Evolutionary conservation across 2,888 invertebrate genomes (phyloP), one percentile per base, ranked within the genome.

Genomic region (Lysandra coridon): DNA sequence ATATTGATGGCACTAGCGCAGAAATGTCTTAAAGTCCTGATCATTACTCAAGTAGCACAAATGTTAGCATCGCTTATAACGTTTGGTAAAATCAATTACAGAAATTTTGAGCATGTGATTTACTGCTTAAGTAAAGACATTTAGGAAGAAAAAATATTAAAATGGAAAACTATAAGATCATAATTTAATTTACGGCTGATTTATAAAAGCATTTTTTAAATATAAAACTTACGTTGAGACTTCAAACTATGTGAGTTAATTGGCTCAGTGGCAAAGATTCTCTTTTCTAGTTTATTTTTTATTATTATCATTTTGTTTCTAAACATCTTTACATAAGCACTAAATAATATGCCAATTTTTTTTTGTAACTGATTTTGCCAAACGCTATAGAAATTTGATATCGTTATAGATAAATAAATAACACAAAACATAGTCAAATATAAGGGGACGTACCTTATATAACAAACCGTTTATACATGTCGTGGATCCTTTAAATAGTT

Each of bases 401-500:
- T 84, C 84, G 89, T 89, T 86, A 88, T 88, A 88, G 87, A 85
- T 88, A 89, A 85, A 90, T 87, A 90, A 83, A 86, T 89, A 90
- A 91, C 92, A 93, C 91, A 92, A 92, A 92, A 89, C 87, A 90
- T 88, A 86, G 85, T 84, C 88, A 75, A 88, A 88, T 87, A 87
- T 87, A 92, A 92, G 90, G 90, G 88, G 87, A 94, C 94, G 93
- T 94, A 94, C 94, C 94, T 94, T 92, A 88, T 88, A 85, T 85
- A 91, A 92, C 92, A 91, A 91, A 93, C 94, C 94, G 90, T 92
- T 91, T 92, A 92, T 92, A 92, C 91, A 91, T 91, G 92, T 92
- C 89, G 93, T 90, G 90, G 93, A 92, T 94, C 94, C 94, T 94
- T 94, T 94, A 94, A 92, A 91, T 89, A 93, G 93, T 94, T 93